Base-by-base conservation (phyloP, 1,140 invertebrate genomes). In the Trichomalopsis sarcophagae region DNA sequence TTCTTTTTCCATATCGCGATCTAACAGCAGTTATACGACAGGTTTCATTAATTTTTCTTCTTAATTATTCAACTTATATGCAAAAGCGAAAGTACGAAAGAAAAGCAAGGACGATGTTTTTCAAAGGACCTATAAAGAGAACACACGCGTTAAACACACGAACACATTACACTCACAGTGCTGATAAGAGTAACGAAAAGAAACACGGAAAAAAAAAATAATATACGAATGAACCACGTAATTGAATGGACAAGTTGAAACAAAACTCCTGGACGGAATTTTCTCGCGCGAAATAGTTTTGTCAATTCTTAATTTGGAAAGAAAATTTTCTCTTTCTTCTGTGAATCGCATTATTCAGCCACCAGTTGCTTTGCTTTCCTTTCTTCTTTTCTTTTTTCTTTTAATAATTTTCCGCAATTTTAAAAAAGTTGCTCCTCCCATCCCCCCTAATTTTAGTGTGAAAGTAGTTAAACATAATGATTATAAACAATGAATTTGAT, bases 371-470 rank as follows among this genome's bases (percentile, higher is more conserved):
- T 92, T 91, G 91, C 91, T 93, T 92, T 90, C 79, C 74, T 78
- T 91, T 91, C 90, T 89, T 90, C 88, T 90, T 90, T 86, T 88
- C 85, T 89, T 89, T 36, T 89, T 90, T 87, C 87, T 88, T 89
- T 88, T 82, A 73, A 85, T 81, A 78, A 87, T 74, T 73, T 87
- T 85, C 84, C 82, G 86, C 85, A 89, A 87, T 89, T 87, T 82
- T 87, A 84, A 86, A 89, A 89, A 92, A 89, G 89, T 92, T 92
- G 88, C 89, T 89, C 81, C 84, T 89, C 90, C 93, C 93, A 92
- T 91, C 88, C 89, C 81, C 84, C 89, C 90, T 94, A 93, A 93
- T 92, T 94, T 94, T 94, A 94, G 94, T 94, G 94, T 94, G 93
- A 86, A 94, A 91, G 93, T 94, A 94, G 94, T 93, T 94, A 93